phyloP scores from a whole-genome alignment of 2,113 vertebrate species.

The Rousettus leschenaultii region DNA sequence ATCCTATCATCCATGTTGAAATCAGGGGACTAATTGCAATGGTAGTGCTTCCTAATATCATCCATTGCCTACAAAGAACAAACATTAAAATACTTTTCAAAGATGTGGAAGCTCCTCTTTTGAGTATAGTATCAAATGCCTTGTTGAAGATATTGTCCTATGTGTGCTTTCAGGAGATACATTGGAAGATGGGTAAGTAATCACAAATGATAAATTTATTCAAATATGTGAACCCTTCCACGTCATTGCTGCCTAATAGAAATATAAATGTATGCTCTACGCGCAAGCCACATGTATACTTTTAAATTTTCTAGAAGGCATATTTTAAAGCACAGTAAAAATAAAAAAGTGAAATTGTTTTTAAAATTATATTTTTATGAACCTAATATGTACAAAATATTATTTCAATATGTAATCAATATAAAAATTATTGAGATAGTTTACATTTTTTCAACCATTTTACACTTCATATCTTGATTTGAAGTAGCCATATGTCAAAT shows the following conservation, averaged over 20 bases:
- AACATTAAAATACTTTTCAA: neutral
- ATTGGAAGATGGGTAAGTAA: neutral
- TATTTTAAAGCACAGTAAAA: slow-evolving; percentile 31
- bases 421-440: neutral
- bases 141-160: neutral
- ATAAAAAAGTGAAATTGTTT: neutral
- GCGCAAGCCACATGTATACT: neutral
- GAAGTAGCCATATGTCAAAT: slow-evolving; percentile 1
- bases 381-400: neutral
- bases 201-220: neutral
- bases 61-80: neutral
- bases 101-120: neutral
- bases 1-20: neutral
- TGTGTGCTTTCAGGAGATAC: neutral
- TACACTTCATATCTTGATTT: slow-evolving; percentile 36
- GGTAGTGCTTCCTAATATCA: neutral
- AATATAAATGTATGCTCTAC: neutral
- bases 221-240: neutral
- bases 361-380: slow-evolving; percentile 23
- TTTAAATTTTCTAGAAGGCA: neutral
- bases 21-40: neutral
- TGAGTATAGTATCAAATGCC: neutral
- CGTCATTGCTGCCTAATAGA: neutral
- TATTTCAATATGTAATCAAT: slow-evolving; percentile 14
- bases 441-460: neutral